These are phyloP conservation scores for Teleopsis dalmanni DNA, from an alignment of 1,140 invertebrate species.

Conservation along the genomic window DNA sequence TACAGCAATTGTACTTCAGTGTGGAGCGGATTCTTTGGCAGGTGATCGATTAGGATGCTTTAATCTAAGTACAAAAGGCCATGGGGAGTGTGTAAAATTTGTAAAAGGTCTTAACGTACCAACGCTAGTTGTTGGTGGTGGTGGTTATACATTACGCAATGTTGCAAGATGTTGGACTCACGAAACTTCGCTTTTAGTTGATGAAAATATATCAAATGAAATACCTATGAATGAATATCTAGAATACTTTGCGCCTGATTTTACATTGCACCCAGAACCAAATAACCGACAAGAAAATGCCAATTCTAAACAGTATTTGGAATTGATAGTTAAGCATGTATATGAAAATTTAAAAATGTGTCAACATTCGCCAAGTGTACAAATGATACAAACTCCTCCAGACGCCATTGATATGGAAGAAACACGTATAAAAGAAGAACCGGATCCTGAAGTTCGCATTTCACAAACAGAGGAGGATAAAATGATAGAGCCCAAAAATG, in stretches of 20 bases:
- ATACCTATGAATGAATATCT: constrained; percentile 90
- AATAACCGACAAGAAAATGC: constrained; percentile 74
- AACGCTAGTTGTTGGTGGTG: constrained; percentile 82
- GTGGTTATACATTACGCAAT: constrained; percentile 85
- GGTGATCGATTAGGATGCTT: constrained; percentile 75
- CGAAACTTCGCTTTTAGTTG: constrained; percentile 90
- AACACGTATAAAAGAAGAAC: constrained; percentile 61
- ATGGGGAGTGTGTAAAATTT: constrained; percentile 95
- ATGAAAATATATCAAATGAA: constrained; percentile 86
- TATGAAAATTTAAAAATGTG: constrained; percentile 85
- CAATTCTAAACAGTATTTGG: constrained; percentile 86
- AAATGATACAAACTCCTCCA: constrained; percentile 87
- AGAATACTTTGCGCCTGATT: constrained; percentile 93
- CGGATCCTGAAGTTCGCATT: constrained; percentile 74
- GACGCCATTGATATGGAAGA: constrained; percentile 62
- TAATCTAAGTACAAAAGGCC: constrained; percentile 58
- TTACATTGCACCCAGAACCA: constrained; percentile 85
- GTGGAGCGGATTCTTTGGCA: constrained; percentile 95
- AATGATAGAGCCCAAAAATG: constrained; percentile 79
- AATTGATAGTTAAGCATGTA: constrained; percentile 76
- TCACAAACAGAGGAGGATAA: constrained; percentile 75
- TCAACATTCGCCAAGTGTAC: constrained; percentile 81
- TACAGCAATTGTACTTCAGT: constrained; percentile 94
- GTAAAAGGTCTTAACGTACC: constrained; percentile 92
- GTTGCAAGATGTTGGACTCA: constrained; percentile 99